Percentiles rank a stretch among this genome's conserved stretches.
Conservation (phyloP, 2,888 invertebrate genomes). For the Prosapia bicincta region DNA sequence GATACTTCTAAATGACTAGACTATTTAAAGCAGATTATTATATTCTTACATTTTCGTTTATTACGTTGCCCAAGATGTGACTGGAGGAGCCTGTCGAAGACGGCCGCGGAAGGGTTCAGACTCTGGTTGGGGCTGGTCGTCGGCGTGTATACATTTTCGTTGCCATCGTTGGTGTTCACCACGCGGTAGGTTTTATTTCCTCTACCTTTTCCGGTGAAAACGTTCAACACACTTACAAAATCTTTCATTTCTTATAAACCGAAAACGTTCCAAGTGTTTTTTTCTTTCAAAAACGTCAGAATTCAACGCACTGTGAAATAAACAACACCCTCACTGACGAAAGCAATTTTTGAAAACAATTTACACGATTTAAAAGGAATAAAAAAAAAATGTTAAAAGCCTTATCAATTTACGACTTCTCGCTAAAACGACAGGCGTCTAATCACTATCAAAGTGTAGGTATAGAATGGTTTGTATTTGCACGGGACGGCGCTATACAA, state of each 20-base stretch:
- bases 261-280: too few relatives aligned
- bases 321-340: too few relatives aligned
- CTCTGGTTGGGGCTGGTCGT: not conserved
- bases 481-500: not conserved
- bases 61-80: constrained; percentile 4
- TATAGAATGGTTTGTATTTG: not conserved
- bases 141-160: not conserved
- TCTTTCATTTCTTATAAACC: not conserved
- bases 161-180: not conserved
- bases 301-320: not conserved
- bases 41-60: constrained; percentile 6
- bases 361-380: too few relatives aligned
- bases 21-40: too few relatives aligned
- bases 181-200: not conserved
- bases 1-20: too few relatives aligned
- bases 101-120: constrained; percentile 12
- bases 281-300: not conserved
- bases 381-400: too few relatives aligned
- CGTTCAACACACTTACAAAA: not conserved
- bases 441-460: not conserved
- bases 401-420: too few relatives aligned
- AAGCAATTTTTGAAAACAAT: too few relatives aligned
- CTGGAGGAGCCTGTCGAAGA: constrained; percentile 17
- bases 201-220: not conserved
- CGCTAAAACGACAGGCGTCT: too few relatives aligned